These are phyloP conservation scores for Nematolebias whitei DNA, from an alignment of 2,113 vertebrate genomes.

Conservation along the genomic window DNA sequence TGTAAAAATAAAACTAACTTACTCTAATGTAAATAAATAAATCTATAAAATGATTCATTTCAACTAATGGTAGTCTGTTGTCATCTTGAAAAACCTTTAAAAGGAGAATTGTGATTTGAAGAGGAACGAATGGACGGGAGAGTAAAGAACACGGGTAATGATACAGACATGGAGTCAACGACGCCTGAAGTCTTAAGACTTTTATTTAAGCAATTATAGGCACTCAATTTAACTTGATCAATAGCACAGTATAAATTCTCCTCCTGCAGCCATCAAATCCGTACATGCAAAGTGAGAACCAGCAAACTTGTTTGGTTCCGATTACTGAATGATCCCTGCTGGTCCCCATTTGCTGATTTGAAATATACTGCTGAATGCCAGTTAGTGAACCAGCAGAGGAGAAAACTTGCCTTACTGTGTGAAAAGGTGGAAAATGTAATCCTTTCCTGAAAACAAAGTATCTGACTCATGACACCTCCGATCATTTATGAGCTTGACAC, in stretches of 20 bases:
- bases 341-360: conserved; percentile 18
- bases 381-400: conserved; percentile 2
- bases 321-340: conserved; percentile 46
- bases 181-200: conserved; percentile 28
- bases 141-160: conserved; percentile 25
- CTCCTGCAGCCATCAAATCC: conserved; percentile 22
- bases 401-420: conserved; percentile 5
- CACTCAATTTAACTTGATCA: conserved; percentile 34
- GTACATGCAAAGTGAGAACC: conserved; percentile 13
- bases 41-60: not conserved
- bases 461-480: conserved; percentile 55
- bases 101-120: conserved; percentile 26
- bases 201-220: conserved; percentile 33
- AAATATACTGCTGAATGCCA: conserved; percentile 38
- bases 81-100: conserved; percentile 17
- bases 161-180: conserved; percentile 12
- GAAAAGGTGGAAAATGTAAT: conserved; percentile 51
- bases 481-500: conserved; percentile 51
- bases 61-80: conserved; percentile 2
- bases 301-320: conserved; percentile 22
- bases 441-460: conserved; percentile 54
- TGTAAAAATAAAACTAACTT: not conserved
- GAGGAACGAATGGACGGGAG: conserved; percentile 35
- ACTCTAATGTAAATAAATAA: conserved; percentile 22
- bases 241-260: conserved; percentile 14